These are phyloP conservation scores for Anagyrus pseudococci DNA, from an alignment of 2,888 invertebrate species.

Conservation along the genomic window DNA sequence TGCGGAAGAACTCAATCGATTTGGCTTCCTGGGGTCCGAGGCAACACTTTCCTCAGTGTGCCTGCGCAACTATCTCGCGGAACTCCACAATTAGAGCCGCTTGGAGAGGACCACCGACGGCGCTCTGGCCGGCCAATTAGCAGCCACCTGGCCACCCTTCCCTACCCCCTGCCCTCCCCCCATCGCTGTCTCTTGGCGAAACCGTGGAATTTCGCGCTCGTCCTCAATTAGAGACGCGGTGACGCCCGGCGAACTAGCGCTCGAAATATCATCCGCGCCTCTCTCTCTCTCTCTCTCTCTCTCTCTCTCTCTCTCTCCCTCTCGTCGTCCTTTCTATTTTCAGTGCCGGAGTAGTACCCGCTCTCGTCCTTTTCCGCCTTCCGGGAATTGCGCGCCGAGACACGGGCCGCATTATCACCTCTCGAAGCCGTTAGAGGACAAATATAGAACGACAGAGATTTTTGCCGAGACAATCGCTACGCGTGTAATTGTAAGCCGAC, in stretches of 20 bases:
- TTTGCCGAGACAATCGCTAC: constrained; percentile 18
- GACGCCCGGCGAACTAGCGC: constrained; percentile 3
- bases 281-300: constrained; percentile 24
- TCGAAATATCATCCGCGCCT: constrained; percentile 18
- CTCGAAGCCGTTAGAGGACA: constrained; percentile 11
- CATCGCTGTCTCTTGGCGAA: too few relatives aligned
- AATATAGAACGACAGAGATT: constrained; percentile 7
- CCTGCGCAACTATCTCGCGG: constrained; percentile 7
- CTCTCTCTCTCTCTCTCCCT: too few relatives aligned
- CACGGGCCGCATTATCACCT: not conserved
- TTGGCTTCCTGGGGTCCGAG: not conserved
- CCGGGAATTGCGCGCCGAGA: not conserved
- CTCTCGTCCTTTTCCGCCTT: not conserved
- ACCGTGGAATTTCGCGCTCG: constrained; percentile 14
- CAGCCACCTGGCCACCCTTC: constrained; percentile 28
- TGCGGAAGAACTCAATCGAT: constrained; percentile 16
- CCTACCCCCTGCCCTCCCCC: too few relatives aligned
- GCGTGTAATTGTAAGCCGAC: not conserved
- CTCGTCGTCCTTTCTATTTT: too few relatives aligned
- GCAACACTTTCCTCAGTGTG: constrained; percentile 5
- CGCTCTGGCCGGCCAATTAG: constrained; percentile 38
- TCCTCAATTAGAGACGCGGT: constrained; percentile 34
- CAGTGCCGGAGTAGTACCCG: too few relatives aligned
- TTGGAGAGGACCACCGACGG: constrained; percentile 28
- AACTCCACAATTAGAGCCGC: constrained; percentile 21